These are phyloP conservation scores for Cotesia chilonis DNA, from an alignment of 1,140 invertebrate genomes.

Conservation along the genomic window DNA sequence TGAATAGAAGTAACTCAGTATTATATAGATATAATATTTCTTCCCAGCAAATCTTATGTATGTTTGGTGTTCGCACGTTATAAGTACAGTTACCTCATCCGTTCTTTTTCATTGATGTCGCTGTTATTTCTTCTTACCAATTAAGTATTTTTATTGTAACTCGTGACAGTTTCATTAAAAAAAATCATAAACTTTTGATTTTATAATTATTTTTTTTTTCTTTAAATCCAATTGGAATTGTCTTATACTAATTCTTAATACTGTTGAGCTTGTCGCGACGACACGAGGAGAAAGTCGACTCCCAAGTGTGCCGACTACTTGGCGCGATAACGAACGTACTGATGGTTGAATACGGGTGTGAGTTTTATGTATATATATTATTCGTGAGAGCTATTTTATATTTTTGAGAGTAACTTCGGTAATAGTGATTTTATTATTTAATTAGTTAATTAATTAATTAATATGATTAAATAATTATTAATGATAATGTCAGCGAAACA, in stretches of 20 bases:
- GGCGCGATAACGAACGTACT: conserved; percentile 32
- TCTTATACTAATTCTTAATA: conserved; percentile 21
- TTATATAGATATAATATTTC: neutral
- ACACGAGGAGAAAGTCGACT: conserved; percentile 52
- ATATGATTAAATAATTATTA: no score
- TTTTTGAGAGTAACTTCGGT: no score
- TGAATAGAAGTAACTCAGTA: neutral
- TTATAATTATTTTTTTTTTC: neutral
- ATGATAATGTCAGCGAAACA: no score
- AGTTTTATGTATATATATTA: conserved; percentile 4
- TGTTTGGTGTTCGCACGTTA: conserved; percentile 5
- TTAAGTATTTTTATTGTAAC: no score
- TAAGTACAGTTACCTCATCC: conserved; percentile 12
- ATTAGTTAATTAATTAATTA: no score
- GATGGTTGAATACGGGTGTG: neutral
- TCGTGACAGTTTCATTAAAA: no score
- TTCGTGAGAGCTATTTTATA: conserved; percentile 3
- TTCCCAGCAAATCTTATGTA: neutral
- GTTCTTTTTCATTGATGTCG: neutral
- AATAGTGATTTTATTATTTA: no score
- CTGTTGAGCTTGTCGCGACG: conserved; percentile 29
- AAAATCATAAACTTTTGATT: neutral
- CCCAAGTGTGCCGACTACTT: conserved; percentile 49
- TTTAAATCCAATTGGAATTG: neutral
- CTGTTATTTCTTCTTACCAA: neutral